Conservation (phyloP, 2,888 invertebrate genomes). For the Exocentrus adspersus region DNA sequence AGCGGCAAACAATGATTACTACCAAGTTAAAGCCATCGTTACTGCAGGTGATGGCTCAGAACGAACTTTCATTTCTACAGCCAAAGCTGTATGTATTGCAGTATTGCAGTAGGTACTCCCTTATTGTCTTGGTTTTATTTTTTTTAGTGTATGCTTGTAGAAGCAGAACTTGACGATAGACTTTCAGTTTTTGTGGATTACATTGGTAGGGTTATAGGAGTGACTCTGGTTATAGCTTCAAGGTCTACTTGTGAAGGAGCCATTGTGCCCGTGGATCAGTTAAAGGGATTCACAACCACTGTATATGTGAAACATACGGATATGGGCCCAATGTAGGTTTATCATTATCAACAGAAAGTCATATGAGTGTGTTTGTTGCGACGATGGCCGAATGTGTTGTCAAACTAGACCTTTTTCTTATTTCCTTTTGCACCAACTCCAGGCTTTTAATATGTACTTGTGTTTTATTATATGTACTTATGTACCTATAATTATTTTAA, state of each 20-base stretch:
- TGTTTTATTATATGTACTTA: too few relatives aligned
- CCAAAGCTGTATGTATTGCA: conserved; percentile 74
- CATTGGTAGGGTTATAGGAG: conserved; percentile 80
- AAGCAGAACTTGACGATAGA: conserved; percentile 80
- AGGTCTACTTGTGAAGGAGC: conserved; percentile 64
- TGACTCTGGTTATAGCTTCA: conserved; percentile 69
- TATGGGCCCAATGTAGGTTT: conserved; percentile 78
- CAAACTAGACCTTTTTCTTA: too few relatives aligned
- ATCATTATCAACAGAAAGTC: neutral
- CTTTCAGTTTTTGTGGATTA: conserved; percentile 84
- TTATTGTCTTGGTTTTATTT: conserved; percentile 17
- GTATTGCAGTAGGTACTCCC: neutral
- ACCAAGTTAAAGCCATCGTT: conserved; percentile 77
- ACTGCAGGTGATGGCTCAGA: conserved; percentile 74
- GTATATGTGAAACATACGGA: conserved; percentile 84
- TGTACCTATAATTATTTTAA: neutral
- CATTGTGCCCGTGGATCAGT: conserved; percentile 59
- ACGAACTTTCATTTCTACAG: conserved; percentile 77
- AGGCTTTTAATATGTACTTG: too few relatives aligned
- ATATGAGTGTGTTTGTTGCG: too few relatives aligned
- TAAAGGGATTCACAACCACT: conserved; percentile 76
- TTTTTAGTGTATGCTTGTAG: conserved; percentile 76
- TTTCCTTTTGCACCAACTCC: too few relatives aligned
- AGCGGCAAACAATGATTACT: conserved; percentile 76
- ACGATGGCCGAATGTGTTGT: too few relatives aligned